A percentile compares a stretch with the other conserved stretches of the same genome.
These are phyloP conservation scores for Agrotis segetum DNA, from an alignment of 2,888 invertebrate genomes.

Conservation along the genomic window DNA sequence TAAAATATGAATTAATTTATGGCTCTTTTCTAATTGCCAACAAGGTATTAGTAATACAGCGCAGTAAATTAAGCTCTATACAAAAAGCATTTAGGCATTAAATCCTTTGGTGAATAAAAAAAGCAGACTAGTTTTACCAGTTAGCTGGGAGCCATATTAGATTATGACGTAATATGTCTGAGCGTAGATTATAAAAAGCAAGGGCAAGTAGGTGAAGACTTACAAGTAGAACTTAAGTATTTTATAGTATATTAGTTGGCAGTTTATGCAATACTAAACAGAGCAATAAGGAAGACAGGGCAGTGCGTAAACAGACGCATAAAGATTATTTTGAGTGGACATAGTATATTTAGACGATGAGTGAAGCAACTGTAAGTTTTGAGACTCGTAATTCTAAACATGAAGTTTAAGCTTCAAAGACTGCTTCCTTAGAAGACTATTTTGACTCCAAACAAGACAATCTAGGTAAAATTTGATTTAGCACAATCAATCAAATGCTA, in stretches of 20 bases:
- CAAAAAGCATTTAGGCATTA: neutral
- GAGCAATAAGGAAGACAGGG: constrained; percentile 41
- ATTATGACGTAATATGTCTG: constrained; percentile 55
- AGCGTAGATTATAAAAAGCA: constrained; percentile 46
- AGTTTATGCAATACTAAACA: constrained; percentile 30
- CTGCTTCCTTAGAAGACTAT: neutral
- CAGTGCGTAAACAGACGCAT: constrained; percentile 42
- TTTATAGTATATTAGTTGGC: constrained; percentile 5
- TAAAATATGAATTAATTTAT: constrained; percentile 33
- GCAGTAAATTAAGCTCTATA: constrained; percentile 34
- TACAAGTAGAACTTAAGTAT: constrained; percentile 22
- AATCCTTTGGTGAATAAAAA: constrained; percentile 6
- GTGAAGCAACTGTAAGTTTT: neutral
- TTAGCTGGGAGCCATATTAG: constrained; percentile 53
- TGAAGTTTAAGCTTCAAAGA: neutral
- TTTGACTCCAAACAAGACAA: neutral
- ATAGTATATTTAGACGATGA: constrained; percentile 1
- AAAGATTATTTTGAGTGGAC: constrained; percentile 27
- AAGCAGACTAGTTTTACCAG: constrained; percentile 44
- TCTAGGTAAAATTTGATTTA: neutral
- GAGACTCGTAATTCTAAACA: constrained; percentile 2
- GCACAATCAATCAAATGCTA: neutral
- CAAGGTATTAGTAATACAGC: neutral
- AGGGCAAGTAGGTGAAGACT: constrained; percentile 33
- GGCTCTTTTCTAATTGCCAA: constrained; percentile 33